Evolutionary conservation across 2,888 invertebrate genomes (phyloP).

Genomic region (Tuta absoluta): DNA sequence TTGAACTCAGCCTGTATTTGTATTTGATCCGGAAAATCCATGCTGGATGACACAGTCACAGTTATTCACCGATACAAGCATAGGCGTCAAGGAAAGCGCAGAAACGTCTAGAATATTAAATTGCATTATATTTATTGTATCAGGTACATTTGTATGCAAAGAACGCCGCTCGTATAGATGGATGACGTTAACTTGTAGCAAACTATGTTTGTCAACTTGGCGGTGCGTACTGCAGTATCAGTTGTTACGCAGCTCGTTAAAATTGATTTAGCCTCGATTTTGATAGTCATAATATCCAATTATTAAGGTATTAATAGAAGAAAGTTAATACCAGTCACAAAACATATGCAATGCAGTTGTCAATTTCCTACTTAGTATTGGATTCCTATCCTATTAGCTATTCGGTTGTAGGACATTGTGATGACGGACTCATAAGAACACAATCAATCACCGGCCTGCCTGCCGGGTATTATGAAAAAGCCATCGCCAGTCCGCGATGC

Average conservation of each 20-base stretch:
- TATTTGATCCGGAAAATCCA: background rate
- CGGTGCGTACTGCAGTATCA: background rate
- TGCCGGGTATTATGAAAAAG: too few species aligned
- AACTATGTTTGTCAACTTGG: conserved; percentile 3
- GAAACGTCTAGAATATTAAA: conserved; percentile 39
- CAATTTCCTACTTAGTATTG: too few species aligned
- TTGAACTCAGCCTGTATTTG: background rate
- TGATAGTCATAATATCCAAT: too few species aligned
- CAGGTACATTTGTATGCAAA: conserved; percentile 58
- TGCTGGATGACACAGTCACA: background rate
- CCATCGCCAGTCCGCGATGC: too few species aligned
- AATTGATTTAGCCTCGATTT: too few species aligned
- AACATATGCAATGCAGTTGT: too few species aligned
- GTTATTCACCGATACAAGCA: background rate
- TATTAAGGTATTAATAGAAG: too few species aligned
- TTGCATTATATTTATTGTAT: conserved; percentile 50
- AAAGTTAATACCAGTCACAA: too few species aligned
- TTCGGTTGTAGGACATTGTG: too few species aligned
- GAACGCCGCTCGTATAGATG: conserved; percentile 36
- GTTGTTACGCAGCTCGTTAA: background rate
- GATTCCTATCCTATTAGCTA: too few species aligned
- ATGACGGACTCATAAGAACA: too few species aligned
- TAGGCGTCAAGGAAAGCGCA: conserved; percentile 43
- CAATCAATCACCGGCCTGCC: too few species aligned
- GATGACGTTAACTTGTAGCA: conserved; percentile 30